Percentiles rank a stretch among this genome's conserved stretches.
Evolutionary conservation across 2,113 vertebrate species (phyloP).

Genomic region (Thalassoma bifasciatum): DNA sequence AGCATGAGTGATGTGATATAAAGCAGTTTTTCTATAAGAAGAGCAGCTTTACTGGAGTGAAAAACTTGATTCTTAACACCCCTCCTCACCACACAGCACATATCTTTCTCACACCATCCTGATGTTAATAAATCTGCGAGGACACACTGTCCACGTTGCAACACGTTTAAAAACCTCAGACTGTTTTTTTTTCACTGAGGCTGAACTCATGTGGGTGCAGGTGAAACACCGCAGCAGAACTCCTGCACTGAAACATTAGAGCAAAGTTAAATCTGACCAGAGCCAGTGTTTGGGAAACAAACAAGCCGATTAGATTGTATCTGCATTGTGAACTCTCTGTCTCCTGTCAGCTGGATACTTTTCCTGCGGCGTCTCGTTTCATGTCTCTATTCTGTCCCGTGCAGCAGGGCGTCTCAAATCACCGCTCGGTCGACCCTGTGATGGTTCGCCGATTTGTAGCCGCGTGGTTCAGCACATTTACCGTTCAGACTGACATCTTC

Average conservation of each 20-base stretch:
- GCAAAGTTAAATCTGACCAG: slow-evolving; percentile 8
- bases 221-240: background rate
- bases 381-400: slow-evolving; percentile 22
- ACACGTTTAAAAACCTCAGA: background rate
- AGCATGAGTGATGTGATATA: slow-evolving; percentile 58
- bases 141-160: background rate
- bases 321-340: slow-evolving; percentile 24
- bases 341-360: slow-evolving; percentile 37
- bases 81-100: too few species aligned
- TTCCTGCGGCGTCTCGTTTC: slow-evolving; percentile 65
- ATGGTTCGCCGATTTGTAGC: slow-evolving; percentile 32
- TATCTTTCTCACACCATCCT: too few species aligned
- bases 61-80: too few species aligned
- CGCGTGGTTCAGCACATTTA: slow-evolving; percentile 34
- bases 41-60: slow-evolving; percentile 32
- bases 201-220: background rate
- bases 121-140: too few species aligned
- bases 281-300: slow-evolving; percentile 55
- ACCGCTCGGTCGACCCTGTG: slow-evolving; percentile 32
- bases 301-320: slow-evolving; percentile 54
- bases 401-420: slow-evolving; percentile 45
- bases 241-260: slow-evolving; percentile 21
- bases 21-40: slow-evolving; percentile 74
- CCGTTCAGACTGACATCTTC: slow-evolving; percentile 11
- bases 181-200: slow-evolving; percentile 1